These are phyloP conservation scores for honey bee (Apis mellifera) DNA, from an alignment of 1,140 invertebrate species.

Conservation along the genomic window DNA sequence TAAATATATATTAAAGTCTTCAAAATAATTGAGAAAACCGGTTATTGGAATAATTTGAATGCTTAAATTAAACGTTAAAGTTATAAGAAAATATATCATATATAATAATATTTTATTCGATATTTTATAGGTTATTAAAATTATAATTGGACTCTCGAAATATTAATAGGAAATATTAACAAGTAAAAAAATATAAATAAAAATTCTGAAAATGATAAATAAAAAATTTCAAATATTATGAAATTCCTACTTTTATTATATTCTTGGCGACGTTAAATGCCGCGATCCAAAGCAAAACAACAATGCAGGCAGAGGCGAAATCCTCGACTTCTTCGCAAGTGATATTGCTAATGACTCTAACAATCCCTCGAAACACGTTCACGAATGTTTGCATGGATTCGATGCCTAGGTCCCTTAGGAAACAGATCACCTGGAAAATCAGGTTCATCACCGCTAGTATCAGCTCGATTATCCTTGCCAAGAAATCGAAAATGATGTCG, in stretches of 20 bases:
- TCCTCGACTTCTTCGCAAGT: slow-evolving; percentile 73
- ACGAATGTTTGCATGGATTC: slow-evolving; percentile 73
- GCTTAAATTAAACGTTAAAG: not conserved
- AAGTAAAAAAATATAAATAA: not conserved
- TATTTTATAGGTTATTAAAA: not conserved
- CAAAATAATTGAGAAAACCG: not conserved
- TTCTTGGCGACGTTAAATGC: slow-evolving; percentile 59
- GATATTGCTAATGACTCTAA: slow-evolving; percentile 67
- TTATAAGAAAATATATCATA: not conserved
- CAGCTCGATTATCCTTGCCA: slow-evolving; percentile 67
- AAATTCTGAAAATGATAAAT: too few relatives aligned
- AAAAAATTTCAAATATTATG: not conserved
- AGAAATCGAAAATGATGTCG: slow-evolving; percentile 69
- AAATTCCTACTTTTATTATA: slow-evolving; percentile 56
- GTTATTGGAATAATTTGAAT: not conserved
- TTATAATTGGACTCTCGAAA: not conserved
- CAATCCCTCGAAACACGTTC: slow-evolving; percentile 69
- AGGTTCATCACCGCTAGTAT: slow-evolving; percentile 66
- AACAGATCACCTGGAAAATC: slow-evolving; percentile 65
- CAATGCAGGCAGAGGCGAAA: slow-evolving; percentile 69
- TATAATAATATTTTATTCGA: not conserved
- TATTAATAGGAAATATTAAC: too few relatives aligned
- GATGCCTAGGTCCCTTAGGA: slow-evolving; percentile 70
- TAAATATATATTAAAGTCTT: not conserved
- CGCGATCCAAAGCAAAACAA: slow-evolving; percentile 70